Conservation (phyloP, 2,888 invertebrate species). For the Bedellia somnulentella region DNA sequence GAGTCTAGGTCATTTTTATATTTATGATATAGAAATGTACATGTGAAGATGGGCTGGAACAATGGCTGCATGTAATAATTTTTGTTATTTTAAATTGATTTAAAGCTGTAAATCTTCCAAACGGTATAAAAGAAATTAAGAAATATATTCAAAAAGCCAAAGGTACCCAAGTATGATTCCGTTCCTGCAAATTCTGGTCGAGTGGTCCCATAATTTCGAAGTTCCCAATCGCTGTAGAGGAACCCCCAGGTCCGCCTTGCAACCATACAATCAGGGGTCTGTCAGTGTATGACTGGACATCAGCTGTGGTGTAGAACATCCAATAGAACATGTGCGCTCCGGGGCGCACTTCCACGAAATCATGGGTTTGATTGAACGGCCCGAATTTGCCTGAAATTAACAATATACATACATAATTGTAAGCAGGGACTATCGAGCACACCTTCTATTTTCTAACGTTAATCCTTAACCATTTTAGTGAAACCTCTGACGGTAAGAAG, state of each 20-base stretch:
- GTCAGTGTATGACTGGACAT: constrained; percentile 60
- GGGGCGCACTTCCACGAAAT: constrained; percentile 70
- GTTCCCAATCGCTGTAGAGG: constrained; percentile 83
- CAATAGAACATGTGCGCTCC: constrained; percentile 87
- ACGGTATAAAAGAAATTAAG: too few relatives aligned
- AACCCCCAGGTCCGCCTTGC: constrained; percentile 84
- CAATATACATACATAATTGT: too few relatives aligned
- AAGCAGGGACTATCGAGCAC: too few relatives aligned
- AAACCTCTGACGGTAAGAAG: too few relatives aligned
- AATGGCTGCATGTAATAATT: too few relatives aligned
- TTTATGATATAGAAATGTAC: too few relatives aligned
- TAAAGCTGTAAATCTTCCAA: too few relatives aligned
- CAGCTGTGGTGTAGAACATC: constrained; percentile 75
- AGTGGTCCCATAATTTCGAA: constrained; percentile 82
- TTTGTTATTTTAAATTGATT: too few relatives aligned
- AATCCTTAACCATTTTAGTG: too few relatives aligned
- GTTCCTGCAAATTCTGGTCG: constrained; percentile 62
- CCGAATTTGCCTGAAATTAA: constrained; percentile 50
- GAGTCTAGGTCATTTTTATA: too few relatives aligned
- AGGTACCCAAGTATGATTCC: constrained; percentile 81
- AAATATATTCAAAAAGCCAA: constrained; percentile 18
- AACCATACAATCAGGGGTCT: constrained; percentile 85
- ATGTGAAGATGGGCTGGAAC: too few relatives aligned
- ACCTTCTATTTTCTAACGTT: too few relatives aligned
- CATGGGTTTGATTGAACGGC: constrained; percentile 71